Percentiles rank a stretch among this genome's conserved stretches.
phyloP scores from a whole-genome alignment of 1,140 invertebrate species.

The Venturia canescens region DNA sequence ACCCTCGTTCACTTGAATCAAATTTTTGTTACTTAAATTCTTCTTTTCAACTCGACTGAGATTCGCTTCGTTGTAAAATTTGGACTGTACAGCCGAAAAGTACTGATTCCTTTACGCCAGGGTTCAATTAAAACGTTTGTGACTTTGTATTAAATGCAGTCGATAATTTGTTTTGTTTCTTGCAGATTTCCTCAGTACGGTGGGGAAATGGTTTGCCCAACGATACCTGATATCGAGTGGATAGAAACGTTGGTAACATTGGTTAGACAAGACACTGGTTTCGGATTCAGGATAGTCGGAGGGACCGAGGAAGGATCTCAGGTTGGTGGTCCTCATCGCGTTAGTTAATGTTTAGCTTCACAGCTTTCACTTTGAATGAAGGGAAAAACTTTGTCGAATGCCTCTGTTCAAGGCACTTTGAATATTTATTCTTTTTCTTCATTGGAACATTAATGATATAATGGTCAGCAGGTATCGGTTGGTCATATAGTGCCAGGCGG shows the following conservation, averaged over 20 bases:
- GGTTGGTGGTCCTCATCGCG: conserved; percentile 76
- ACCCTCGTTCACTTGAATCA: too few relatives aligned
- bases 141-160: conserved; percentile 29
- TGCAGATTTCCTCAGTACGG: conserved; percentile 71
- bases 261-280: conserved; percentile 89
- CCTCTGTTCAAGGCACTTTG: not conserved
- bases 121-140: too few relatives aligned
- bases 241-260: conserved; percentile 88
- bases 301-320: conserved; percentile 98
- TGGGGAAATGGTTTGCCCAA: conserved; percentile 73
- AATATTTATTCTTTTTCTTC: not conserved
- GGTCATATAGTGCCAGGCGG: conserved; percentile 96
- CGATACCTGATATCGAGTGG: conserved; percentile 79
- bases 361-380: too few relatives aligned
- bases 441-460: conserved; percentile 53
- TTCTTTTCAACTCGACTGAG: too few relatives aligned
- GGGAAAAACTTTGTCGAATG: not conserved
- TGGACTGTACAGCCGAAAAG: too few relatives aligned
- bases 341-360: not conserved
- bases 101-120: too few relatives aligned
- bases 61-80: too few relatives aligned
- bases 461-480: conserved; percentile 86
- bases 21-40: too few relatives aligned
- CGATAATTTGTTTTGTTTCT: conserved; percentile 34
- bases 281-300: conserved; percentile 99